Base-by-base conservation (phyloP, 2,888 invertebrate species). In the Eupithecia pulchellata region DNA sequence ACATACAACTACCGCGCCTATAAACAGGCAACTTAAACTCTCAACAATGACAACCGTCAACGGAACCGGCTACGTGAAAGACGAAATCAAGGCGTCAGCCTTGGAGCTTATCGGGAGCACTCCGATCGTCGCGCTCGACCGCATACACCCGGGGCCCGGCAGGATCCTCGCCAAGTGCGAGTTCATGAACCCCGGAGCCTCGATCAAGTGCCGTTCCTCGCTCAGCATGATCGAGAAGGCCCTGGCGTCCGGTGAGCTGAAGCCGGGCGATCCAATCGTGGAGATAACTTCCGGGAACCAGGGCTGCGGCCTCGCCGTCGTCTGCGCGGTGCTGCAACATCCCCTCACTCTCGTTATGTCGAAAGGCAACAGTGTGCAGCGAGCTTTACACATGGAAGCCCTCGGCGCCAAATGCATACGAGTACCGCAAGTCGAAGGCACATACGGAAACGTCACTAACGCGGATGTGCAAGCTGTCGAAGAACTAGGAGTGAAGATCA, bases 241-340 rank as follows among this genome's bases (percentile, higher is more conserved):
- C 2, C 71, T 80, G 2, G 83, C 83, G 32, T 82, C 80, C 20
- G 93, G 93, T 14, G 83, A 84, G 4, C 72, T 94, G 60, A 84
- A 87, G 66, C 91, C 92, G 4, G 91, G 91, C 3, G 83, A 74
- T 9, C 88, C 88, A 0, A 90, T 94, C 1, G 77, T 92, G 4
- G 93, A 94, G 77, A 88, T 92, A 6, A 93, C 93, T 2, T 93
- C 93, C 1, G 93, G 93, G 1, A 94, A 94, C 77, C 93, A 93
- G 76, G 93, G 93, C 57, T 91, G 91, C 69, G 93, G 93, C 11
- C 86, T 94, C 4, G 93, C 93, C 5, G 90, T 93, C 0, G 93
- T 93, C 9, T 93, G 93, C 68, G 91, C 93, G 1, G 91, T 94
- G 13, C 75, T 92, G 11, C 86, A 87, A 2, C 91, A 94, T 76